phyloP scores from a whole-genome alignment of 2,888 invertebrate genomes.

The Poecilus cupreus region DNA sequence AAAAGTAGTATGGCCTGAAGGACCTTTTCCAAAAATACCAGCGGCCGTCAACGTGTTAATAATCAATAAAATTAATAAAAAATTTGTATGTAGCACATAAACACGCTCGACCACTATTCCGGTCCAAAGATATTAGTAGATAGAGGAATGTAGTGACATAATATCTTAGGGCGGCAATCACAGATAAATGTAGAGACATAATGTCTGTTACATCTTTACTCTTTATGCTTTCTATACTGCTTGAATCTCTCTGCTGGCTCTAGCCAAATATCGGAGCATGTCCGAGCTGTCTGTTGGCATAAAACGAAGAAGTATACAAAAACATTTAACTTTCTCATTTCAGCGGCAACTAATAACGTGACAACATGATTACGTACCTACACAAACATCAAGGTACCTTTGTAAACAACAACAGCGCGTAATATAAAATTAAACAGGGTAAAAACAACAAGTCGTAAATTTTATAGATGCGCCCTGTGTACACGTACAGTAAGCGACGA shows the following conservation, averaged over 20 bases:
- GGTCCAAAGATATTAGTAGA: no score
- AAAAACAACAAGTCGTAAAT: constrained; percentile 28
- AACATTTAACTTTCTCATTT: background rate
- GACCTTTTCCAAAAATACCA: background rate
- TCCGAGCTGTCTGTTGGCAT: no score
- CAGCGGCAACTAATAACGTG: background rate
- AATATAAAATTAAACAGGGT: constrained; percentile 24
- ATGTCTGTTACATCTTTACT: no score
- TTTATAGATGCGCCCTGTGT: constrained; percentile 4
- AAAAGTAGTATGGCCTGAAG: background rate
- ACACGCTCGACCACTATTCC: no score
- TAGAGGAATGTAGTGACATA: no score
- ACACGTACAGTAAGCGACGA: background rate
- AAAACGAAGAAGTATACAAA: background rate
- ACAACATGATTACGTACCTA: background rate
- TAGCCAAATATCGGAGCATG: no score
- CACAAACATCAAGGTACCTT: background rate
- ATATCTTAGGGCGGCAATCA: no score
- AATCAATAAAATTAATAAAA: no score
- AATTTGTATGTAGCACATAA: no score
- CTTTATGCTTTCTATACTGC: no score
- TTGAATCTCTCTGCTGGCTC: no score
- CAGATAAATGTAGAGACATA: no score
- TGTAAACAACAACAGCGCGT: constrained; percentile 6
- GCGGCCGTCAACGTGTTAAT: background rate